A percentile compares a stretch with the other conserved stretches of the same genome.
phyloP scores from a whole-genome alignment of 2,113 vertebrate genomes.

The Tachycineta bicolor region DNA sequence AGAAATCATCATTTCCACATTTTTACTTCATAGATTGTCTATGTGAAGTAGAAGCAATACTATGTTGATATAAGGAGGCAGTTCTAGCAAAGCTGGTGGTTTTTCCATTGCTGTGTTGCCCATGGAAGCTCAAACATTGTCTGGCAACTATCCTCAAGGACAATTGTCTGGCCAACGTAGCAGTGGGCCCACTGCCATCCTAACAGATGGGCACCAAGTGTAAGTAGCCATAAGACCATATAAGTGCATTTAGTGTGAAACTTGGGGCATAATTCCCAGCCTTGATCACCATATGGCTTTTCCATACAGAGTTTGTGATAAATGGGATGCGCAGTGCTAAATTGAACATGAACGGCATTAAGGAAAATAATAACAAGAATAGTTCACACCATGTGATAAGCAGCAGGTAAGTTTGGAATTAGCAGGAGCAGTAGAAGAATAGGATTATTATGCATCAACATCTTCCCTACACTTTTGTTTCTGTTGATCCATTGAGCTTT shows the following conservation, averaged over 20 bases:
- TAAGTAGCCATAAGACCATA: conserved; percentile 67
- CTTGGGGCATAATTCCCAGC: conserved; percentile 64
- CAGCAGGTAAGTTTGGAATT: neutral
- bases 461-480: neutral
- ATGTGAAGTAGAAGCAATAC: neutral
- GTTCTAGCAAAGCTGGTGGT: neutral
- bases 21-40: neutral
- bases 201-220: conserved; percentile 72
- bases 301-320: conserved; percentile 18
- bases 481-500: neutral
- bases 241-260: conserved; percentile 69
- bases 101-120: neutral
- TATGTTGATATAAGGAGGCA: neutral
- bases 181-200: conserved; percentile 62
- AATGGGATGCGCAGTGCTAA: neutral
- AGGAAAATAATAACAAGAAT: neutral
- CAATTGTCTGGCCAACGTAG: conserved; percentile 33
- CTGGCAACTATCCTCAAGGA: conserved; percentile 52
- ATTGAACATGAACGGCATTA: neutral
- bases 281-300: conserved; percentile 62
- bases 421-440: neutral
- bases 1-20: neutral
- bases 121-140: conserved; percentile 35
- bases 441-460: neutral
- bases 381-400: neutral